Evolutionary conservation across 1,140 invertebrate genomes (phyloP).

Genomic region (Medauroidea extradentata): DNA sequence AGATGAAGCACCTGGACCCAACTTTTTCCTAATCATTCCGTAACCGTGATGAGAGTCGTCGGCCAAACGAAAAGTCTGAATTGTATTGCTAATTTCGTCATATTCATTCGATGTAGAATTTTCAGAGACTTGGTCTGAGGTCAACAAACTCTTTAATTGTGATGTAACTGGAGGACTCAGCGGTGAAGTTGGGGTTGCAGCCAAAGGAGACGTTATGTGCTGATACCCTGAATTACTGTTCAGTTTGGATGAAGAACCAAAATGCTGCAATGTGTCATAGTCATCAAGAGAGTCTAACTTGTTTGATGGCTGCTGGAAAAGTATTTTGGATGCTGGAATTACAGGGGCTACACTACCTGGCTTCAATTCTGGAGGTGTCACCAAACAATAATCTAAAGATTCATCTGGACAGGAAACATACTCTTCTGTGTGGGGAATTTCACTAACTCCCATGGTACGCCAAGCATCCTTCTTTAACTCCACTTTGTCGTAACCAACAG

Average conservation of each 20-base stretch:
- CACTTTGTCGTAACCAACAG: slow-evolving; percentile 56
- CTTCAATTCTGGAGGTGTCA: neutral
- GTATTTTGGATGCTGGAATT: slow-evolving; percentile 1
- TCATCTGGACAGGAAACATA: slow-evolving; percentile 8
- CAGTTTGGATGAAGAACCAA: slow-evolving; percentile 65
- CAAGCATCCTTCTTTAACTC: slow-evolving; percentile 68
- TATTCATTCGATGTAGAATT: neutral
- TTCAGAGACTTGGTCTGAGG: neutral
- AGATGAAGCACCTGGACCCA: slow-evolving; percentile 37
- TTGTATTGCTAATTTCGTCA: slow-evolving; percentile 7
- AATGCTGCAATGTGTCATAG: slow-evolving; percentile 75
- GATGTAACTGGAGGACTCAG: neutral
- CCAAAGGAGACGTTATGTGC: slow-evolving; percentile 43
- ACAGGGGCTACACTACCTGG: neutral
- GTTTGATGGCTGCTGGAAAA: slow-evolving; percentile 1
- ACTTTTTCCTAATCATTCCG: slow-evolving; percentile 66
- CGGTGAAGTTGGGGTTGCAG: neutral
- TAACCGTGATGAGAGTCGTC: slow-evolving; percentile 75
- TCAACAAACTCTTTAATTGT: neutral
- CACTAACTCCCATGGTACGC: slow-evolving; percentile 69
- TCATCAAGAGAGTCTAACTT: slow-evolving; percentile 20
- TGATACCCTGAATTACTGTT: slow-evolving; percentile 64
- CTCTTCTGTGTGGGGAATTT: slow-evolving; percentile 57
- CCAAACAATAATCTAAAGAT: neutral
- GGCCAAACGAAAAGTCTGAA: slow-evolving; percentile 49